Conservation (phyloP, 2,888 invertebrate genomes). For the Microctonus brassicae region DNA sequence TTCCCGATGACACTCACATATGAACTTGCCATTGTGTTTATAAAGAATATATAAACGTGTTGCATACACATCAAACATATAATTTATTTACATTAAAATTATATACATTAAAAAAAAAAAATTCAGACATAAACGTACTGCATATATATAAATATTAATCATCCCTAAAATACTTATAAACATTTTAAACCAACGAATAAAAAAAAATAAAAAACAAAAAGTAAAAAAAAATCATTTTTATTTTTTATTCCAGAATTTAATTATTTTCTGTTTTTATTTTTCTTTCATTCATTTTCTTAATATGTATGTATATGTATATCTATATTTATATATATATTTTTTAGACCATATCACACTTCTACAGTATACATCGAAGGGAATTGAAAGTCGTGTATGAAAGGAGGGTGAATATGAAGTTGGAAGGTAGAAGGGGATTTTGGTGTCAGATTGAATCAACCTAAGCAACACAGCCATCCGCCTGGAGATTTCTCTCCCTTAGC, state of each 20-base stretch:
- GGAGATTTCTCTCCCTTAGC: constrained; percentile 56
- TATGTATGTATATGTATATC: neutral
- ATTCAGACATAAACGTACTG: neutral
- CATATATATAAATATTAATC: neutral
- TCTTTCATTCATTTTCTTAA: neutral
- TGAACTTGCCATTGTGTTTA: neutral
- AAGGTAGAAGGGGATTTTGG: constrained; percentile 39
- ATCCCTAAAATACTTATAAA: neutral
- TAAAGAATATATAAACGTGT: neutral
- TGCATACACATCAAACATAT: neutral
- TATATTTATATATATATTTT: neutral
- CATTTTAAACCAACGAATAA: no score
- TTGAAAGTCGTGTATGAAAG: constrained; percentile 29
- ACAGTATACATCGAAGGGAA: neutral
- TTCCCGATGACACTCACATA: neutral
- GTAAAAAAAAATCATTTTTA: neutral
- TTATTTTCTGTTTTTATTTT: neutral
- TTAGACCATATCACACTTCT: neutral
- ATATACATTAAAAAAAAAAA: neutral
- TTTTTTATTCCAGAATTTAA: neutral
- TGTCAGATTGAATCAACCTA: constrained; percentile 66
- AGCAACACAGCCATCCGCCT: constrained; percentile 43
- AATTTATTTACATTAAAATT: neutral
- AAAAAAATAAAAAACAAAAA: no score
- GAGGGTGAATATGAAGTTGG: constrained; percentile 18